Base-by-base conservation (phyloP, 2,113 vertebrate species). In the Strix uralensis region DNA sequence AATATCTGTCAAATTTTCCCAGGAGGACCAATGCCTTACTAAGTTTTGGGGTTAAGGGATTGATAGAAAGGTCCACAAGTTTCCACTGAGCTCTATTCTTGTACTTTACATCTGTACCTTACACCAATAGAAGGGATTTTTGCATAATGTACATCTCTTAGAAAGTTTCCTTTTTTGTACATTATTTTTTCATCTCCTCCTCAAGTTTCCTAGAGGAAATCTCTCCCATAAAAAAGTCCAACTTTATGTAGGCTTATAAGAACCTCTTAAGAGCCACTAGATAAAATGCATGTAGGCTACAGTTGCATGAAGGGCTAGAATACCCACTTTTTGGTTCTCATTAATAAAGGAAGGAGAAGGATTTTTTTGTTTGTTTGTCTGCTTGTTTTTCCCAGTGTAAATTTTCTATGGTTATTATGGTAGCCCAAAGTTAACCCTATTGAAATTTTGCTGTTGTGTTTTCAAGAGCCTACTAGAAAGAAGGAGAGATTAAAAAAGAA, bases 81-180 rank as follows among this genome's bases (percentile, higher is more conserved):
- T 66, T 67, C 27, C 25, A 46, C 46, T 66, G 17, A 42, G 15
- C 8, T 73, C 12, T 58, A 2, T 13, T 88, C 15, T 70, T 86
- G 11, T 73, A n/a, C 29, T 85, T 59, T 59, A 29, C 22, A 21
- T 15, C 9, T 46, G 5, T 46, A 19, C n/a, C 19, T 89, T 36
- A 27, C 3, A n/a, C 38, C 58, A 81, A 5, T 40, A 58, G 12
- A 73, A 81, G 7, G 3, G 11, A 3, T 27, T 82, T 11, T n/a
- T 78, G 30, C 81, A 62, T 78, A 78, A 70, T 1, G 1, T 8
- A 30, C 0, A 0, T 66, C 10, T 61, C 19, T 40, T 38, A 81
- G 49, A 58, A 70, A 81, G 30, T 51, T 86, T 65, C 27, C 14
- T 58, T 69, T 86, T 88, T 32, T 67, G 10, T 13, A 32, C 0